Evolutionary conservation across 2,113 vertebrate species (phyloP).

Genomic region (Hemiscyllium ocellatum): DNA sequence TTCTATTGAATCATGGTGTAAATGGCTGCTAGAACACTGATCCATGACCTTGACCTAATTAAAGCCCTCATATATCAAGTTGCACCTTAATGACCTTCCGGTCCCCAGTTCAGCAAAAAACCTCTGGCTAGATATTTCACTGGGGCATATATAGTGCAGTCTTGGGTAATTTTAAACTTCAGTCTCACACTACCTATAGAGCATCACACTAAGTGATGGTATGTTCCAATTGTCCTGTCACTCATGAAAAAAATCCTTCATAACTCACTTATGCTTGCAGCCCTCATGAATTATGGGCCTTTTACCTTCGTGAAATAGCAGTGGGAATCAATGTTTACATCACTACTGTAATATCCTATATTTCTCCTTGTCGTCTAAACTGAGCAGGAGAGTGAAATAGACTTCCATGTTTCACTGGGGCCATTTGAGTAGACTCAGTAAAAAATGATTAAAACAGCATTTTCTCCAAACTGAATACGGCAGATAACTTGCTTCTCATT

Average conservation of each 20-base stretch:
- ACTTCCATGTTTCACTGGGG: constrained; percentile 28
- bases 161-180: constrained; percentile 11
- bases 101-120: background rate
- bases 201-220: constrained; percentile 26
- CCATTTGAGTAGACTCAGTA: constrained; percentile 23
- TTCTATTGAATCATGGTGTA: background rate
- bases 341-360: constrained; percentile 32
- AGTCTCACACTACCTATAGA: background rate
- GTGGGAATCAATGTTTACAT: constrained; percentile 37
- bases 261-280: constrained; percentile 35
- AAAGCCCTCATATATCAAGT: background rate
- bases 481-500: constrained; percentile 22
- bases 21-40: background rate
- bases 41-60: constrained; percentile 16
- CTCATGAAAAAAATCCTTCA: constrained; percentile 33
- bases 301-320: constrained; percentile 23
- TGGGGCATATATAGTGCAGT: too few relatives aligned
- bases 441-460: constrained; percentile 33
- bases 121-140: background rate
- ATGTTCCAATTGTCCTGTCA: constrained; percentile 32
- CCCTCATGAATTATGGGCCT: constrained; percentile 25
- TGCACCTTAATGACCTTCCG: background rate
- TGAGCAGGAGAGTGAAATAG: constrained; percentile 32
- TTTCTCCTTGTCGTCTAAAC: constrained; percentile 35
- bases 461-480: constrained; percentile 20